Conservation (phyloP, 2,797 vertebrate species). For the Anguilla megastoma region DNA sequence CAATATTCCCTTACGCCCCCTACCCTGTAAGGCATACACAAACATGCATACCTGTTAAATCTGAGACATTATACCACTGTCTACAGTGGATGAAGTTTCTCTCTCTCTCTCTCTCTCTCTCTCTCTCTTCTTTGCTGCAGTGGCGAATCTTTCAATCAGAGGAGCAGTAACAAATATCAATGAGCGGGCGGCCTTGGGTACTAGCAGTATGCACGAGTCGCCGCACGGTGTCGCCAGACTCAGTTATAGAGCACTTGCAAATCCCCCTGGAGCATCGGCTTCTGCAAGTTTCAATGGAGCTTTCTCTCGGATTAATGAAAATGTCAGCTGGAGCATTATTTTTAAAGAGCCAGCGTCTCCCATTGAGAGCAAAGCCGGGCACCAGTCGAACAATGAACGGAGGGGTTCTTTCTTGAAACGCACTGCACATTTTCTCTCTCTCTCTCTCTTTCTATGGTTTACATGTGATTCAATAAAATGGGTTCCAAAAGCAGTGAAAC, state of each 20-base stretch:
- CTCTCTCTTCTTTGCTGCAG: constrained; percentile 44
- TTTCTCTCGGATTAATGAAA: constrained; percentile 48
- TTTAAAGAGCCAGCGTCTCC: constrained; percentile 46
- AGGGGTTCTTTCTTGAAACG: constrained; percentile 16
- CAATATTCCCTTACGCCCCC: constrained; percentile 23
- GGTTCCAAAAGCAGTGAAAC: not conserved
- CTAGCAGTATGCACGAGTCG: constrained; percentile 39
- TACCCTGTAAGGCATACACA: constrained; percentile 7
- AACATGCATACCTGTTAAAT: not conserved
- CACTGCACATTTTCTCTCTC: not conserved
- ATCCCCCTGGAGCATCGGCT: constrained; percentile 33
- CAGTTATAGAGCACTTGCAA: constrained; percentile 37
- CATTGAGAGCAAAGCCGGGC: constrained; percentile 29
- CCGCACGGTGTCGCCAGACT: constrained; percentile 65
- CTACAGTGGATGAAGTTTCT: constrained; percentile 19
- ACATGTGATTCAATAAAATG: constrained; percentile 7
- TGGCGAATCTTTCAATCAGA: constrained; percentile 53
- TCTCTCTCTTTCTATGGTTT: not conserved
- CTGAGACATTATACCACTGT: not conserved
- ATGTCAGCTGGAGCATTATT: constrained; percentile 35
- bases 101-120: constrained; percentile 20
- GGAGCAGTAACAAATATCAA: constrained; percentile 53
- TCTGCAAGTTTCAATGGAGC: constrained; percentile 40
- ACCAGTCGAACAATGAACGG: constrained; percentile 30
- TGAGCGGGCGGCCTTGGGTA: constrained; percentile 35